Evolutionary conservation across 2,113 vertebrate species (phyloP), one percentile per base, ranked within the genome.

Genomic region (Semnopithecus entellus): DNA sequence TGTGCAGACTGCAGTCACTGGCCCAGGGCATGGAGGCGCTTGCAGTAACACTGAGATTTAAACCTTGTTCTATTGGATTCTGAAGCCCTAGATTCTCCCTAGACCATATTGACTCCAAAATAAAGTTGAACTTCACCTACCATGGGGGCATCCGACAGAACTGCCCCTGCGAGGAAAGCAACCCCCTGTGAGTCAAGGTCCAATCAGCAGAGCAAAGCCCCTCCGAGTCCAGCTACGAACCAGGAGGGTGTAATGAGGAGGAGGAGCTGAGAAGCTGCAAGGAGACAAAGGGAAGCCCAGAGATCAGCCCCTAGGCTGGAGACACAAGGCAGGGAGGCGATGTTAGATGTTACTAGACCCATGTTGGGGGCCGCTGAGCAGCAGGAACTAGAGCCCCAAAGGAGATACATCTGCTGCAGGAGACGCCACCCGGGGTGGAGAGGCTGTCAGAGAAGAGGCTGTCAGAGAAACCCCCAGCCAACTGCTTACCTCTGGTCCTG

Each of bases 141-240:
- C 27, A 10, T 0, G 11, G 1, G 14, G 20, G n/a, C 30, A 1
- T 17, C n/a, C 0, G 13, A 52, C 9, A 64, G 48, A 16, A 38
- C 48, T 6, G n/a, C 35, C 16, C 9, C 9, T 0, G 35, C 57
- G 52, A 40, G 35, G 55, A 10, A 1, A 18, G 27, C 8, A 57
- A 38, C 22, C 17, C 55, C 1, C 1, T 3, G 0, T 12, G 0
- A 38, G 23, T 16, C 89, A 20, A 66, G 17, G n/a, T 75, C 78
- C 9, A 10, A 0, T 14, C 4, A 12, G 50, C 52, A 5, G 59
- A 43, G 40, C 0, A 32, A 68, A 52, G 40, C 66, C 48, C 9
- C 32, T 48, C 32, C 3, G 12, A 38, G 72, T 35, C 40, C 50
- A 43, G 48, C 43, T 6, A 5, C 1, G 10, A 57, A 27, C 16